Evolutionary conservation across 1,140 invertebrate species (phyloP).

Genomic region (Epicauta chinensis): DNA sequence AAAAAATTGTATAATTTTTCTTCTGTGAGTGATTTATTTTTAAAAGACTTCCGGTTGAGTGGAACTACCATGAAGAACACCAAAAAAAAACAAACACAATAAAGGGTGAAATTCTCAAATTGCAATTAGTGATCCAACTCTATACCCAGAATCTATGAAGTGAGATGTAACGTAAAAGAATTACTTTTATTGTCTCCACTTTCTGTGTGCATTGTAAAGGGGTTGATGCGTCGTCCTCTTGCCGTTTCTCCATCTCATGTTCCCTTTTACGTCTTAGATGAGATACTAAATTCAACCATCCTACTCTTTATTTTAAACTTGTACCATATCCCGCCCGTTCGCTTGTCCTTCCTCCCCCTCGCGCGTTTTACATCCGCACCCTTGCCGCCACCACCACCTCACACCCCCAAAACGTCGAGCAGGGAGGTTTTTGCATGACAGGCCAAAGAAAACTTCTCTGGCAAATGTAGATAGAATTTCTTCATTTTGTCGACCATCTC

Average conservation of each 20-base stretch:
- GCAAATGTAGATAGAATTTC: conserved; percentile 34
- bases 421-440: conserved; percentile 33
- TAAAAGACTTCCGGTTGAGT: too few species aligned
- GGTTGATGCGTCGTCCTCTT: conserved; percentile 22
- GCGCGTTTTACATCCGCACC: too few species aligned
- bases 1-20: too few species aligned
- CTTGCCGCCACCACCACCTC: too few species aligned
- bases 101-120: conserved; percentile 20
- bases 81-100: conserved; percentile 19
- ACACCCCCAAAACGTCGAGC: background rate
- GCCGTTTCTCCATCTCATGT: background rate
- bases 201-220: conserved; percentile 26
- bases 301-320: too few species aligned
- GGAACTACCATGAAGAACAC: too few species aligned
- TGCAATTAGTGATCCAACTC: conserved; percentile 22
- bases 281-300: too few species aligned
- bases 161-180: conserved; percentile 31
- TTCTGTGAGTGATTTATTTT: too few species aligned
- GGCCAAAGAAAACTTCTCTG: conserved; percentile 32
- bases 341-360: too few species aligned
- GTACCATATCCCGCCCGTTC: too few species aligned
- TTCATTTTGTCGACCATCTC: conserved; percentile 27
- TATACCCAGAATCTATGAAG: conserved; percentile 24
- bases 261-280: too few species aligned
- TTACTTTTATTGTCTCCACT: conserved; percentile 35